Evolutionary conservation across 2,888 invertebrate species (phyloP).

Genomic region (Gymnoscelis rufifasciata): DNA sequence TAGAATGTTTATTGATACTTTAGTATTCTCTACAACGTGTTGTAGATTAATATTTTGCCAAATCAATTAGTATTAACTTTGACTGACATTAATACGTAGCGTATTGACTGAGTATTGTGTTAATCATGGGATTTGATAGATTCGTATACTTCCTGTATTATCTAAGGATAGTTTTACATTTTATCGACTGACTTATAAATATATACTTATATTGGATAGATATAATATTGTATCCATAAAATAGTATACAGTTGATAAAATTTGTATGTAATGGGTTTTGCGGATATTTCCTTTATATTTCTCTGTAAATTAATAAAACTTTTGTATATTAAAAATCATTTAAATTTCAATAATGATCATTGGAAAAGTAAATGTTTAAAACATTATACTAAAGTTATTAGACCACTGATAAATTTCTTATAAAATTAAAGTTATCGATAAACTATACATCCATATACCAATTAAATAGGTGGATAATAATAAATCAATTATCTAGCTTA

Average conservation of each 20-base stretch:
- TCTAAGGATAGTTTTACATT: slow-evolving; percentile 5
- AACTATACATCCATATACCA: slow-evolving; percentile 2
- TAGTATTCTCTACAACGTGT: slow-evolving; percentile 16
- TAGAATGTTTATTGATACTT: slow-evolving; percentile 11
- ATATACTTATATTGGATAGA: slow-evolving; percentile 1
- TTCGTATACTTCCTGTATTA: slow-evolving; percentile 20
- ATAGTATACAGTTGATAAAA: slow-evolving; percentile 12
- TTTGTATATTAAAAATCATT: slow-evolving; percentile 14
- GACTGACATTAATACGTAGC: slow-evolving; percentile 30
- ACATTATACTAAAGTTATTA: neutral
- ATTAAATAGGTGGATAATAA: slow-evolving; percentile 33
- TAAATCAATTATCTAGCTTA: slow-evolving; percentile 37
- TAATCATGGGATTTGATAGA: slow-evolving; percentile 19
- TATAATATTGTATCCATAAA: slow-evolving; percentile 4
- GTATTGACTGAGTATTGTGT: slow-evolving; percentile 29
- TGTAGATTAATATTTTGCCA: slow-evolving; percentile 23
- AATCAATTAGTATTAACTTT: slow-evolving; percentile 30
- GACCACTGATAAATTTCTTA: no score
- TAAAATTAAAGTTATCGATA: neutral
- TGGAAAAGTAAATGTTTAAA: slow-evolving; percentile 34
- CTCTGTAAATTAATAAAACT: neutral
- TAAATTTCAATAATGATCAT: slow-evolving; percentile 39
- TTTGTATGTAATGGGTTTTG: slow-evolving; percentile 2
- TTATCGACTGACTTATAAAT: slow-evolving; percentile 19
- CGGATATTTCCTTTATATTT: slow-evolving; percentile 5